phyloP scores from a whole-genome alignment of 2,113 vertebrate species.

The Syngnathoides biaculeatus region DNA sequence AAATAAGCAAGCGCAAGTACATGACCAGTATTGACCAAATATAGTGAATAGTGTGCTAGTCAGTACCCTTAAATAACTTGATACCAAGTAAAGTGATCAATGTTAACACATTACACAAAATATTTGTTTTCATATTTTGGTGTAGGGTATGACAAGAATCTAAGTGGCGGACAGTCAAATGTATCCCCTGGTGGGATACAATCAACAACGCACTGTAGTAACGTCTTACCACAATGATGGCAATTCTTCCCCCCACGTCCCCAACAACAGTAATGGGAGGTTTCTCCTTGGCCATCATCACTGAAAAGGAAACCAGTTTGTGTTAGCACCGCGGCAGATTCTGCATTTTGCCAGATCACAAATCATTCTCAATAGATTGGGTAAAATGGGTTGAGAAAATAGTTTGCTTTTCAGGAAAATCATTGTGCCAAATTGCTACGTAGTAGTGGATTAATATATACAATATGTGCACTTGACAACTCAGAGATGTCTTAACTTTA shows the following conservation, averaged over 20 bases:
- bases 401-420: constrained; percentile 26
- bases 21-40: no score
- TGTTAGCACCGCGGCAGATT: constrained; percentile 8
- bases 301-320: constrained; percentile 64
- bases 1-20: no score
- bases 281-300: constrained; percentile 99
- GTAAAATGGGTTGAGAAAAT: constrained; percentile 73
- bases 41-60: no score
- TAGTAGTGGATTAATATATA: background rate
- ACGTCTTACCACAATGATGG: constrained; percentile 91
- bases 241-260: constrained; percentile 95
- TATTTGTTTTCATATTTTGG: no score
- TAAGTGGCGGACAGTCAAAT: background rate
- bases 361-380: constrained; percentile 63
- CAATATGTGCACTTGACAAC: background rate
- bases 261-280: constrained; percentile 97
- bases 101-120: no score
- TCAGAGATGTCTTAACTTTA: background rate
- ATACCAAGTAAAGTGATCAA: no score
- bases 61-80: no score
- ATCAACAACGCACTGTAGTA: background rate
- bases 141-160: background rate
- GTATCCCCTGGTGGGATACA: background rate
- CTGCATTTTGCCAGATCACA: constrained; percentile 5
- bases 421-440: constrained; percentile 11